Conservation (phyloP, 30 jellyfish, hydroid and myxozoan species). For the Hydra vulgaris region DNA sequence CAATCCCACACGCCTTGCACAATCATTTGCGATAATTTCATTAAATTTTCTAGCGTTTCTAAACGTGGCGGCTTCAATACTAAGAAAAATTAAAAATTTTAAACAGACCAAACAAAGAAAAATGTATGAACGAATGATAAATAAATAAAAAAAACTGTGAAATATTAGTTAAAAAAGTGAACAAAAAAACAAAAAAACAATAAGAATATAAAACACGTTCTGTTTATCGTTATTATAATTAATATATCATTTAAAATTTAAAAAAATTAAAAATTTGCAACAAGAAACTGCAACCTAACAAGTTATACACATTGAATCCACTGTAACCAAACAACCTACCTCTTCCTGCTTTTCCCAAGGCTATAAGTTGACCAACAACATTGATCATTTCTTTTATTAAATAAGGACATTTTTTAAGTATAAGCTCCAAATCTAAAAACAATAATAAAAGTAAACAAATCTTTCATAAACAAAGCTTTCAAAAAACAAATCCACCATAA, state of each 20-base stretch:
- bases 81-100: background rate
- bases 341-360: conserved; percentile 74
- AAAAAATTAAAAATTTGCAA: too few species aligned
- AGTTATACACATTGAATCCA: too few species aligned
- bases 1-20: conserved; percentile 90
- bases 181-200: too few species aligned
- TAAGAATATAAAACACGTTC: too few species aligned
- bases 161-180: too few species aligned
- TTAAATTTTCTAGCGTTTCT: conserved; percentile 66
- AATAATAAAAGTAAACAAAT: too few species aligned
- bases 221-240: too few species aligned
- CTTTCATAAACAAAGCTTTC: background rate
- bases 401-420: conserved; percentile 71
- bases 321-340: conserved; percentile 30
- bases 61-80: conserved; percentile 61
- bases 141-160: too few species aligned
- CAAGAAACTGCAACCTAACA: too few species aligned
- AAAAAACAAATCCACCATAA: too few species aligned
- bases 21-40: conserved; percentile 65
- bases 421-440: conserved; percentile 51
- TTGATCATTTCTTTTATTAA: conserved; percentile 70
- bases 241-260: too few species aligned
- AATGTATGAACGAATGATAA: too few species aligned
- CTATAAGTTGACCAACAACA: conserved; percentile 69
- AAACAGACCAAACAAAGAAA: background rate